These are phyloP conservation scores for Columba livia DNA, from an alignment of 2,113 vertebrate species.

Conservation along the genomic window DNA sequence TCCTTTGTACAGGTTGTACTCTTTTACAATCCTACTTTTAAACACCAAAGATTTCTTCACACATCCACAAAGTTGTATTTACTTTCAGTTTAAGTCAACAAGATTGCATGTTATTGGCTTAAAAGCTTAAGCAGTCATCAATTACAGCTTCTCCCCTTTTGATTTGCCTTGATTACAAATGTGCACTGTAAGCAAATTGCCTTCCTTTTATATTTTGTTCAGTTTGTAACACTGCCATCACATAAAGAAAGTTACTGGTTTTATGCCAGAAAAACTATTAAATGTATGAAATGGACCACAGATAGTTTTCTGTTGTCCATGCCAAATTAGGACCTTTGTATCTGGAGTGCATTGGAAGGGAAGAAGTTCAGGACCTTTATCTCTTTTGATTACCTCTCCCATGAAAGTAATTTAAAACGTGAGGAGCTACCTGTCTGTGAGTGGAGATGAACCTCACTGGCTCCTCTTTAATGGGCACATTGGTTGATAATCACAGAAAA, in stretches of 20 bases:
- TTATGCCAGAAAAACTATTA: background rate
- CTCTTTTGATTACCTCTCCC: background rate
- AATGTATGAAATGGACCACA: background rate
- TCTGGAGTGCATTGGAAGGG: background rate
- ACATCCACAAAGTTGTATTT: background rate
- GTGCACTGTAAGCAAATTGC: background rate
- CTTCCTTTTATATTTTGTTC: background rate
- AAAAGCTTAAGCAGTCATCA: background rate
- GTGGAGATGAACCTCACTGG: background rate
- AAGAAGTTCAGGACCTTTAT: background rate
- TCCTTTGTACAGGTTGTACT: background rate
- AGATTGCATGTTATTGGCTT: background rate
- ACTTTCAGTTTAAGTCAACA: background rate
- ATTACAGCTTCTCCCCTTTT: background rate
- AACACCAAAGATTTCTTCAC: background rate
- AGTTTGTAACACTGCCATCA: background rate
- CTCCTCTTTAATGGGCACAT: background rate
- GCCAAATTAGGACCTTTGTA: background rate
- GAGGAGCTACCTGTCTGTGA: background rate
- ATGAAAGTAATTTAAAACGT: background rate
- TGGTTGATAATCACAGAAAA: background rate
- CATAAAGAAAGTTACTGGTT: background rate
- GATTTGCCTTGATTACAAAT: background rate
- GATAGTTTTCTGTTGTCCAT: background rate
- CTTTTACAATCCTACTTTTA: background rate